A percentile compares a stretch with the other conserved stretches of the same genome.
Evolutionary conservation across 1,140 invertebrate genomes (phyloP).

Genomic region (Venturia canescens): DNA sequence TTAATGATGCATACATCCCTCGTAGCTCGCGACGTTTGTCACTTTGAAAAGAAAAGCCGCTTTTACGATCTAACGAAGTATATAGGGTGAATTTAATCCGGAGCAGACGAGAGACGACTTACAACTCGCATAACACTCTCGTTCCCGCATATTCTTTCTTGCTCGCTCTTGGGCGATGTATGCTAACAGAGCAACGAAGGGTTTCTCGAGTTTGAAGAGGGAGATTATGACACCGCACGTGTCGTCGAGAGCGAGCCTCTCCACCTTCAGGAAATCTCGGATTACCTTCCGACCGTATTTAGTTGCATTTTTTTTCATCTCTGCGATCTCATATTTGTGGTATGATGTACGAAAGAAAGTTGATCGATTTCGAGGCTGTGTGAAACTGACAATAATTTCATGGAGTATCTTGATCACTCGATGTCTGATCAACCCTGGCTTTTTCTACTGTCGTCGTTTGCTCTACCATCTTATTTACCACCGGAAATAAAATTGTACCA

Average conservation of each 20-base stretch:
- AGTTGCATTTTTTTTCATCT: slow-evolving; percentile 3
- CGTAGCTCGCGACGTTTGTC: not conserved
- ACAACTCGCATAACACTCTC: slow-evolving; percentile 27
- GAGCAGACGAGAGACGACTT: slow-evolving; percentile 32
- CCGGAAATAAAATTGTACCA: not conserved
- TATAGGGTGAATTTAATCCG: slow-evolving; percentile 29
- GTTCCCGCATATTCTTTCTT: not conserved
- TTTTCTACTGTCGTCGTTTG: slow-evolving; percentile 26
- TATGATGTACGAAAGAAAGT: slow-evolving; percentile 22
- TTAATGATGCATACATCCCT: slow-evolving; percentile 22
- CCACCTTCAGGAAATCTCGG: slow-evolving; percentile 35
- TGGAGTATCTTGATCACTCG: slow-evolving; percentile 34
- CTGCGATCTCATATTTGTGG: not conserved
- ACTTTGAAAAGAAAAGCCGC: slow-evolving; percentile 31
- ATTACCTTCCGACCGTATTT: slow-evolving; percentile 40
- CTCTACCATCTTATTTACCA: not conserved
- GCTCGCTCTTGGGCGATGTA: not conserved
- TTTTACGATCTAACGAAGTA: slow-evolving; percentile 38
- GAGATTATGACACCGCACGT: slow-evolving; percentile 44
- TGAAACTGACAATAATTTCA: slow-evolving; percentile 31
- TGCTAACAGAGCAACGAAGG: slow-evolving; percentile 12
- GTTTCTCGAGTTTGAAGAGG: slow-evolving; percentile 36
- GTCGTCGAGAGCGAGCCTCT: slow-evolving; percentile 23
- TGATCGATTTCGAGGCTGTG: slow-evolving; percentile 30
- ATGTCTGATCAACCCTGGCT: slow-evolving; percentile 44